phyloP scores from a whole-genome alignment of 2,888 invertebrate species.

The Julus scanicus region DNA sequence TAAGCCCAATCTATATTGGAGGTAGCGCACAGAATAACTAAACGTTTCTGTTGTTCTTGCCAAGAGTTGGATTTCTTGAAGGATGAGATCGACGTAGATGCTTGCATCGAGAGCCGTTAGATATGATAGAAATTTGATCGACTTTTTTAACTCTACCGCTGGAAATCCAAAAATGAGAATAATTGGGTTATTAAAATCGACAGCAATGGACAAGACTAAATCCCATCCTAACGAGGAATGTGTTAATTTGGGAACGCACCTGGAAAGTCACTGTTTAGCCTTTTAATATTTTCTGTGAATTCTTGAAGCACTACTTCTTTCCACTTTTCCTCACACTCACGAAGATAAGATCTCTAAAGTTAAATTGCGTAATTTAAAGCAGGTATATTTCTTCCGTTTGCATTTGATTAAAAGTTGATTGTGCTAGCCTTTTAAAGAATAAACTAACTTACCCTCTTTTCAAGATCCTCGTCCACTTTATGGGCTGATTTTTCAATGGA shows the following conservation, averaged over 20 bases:
- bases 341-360: neutral
- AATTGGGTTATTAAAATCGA: neutral
- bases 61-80: slow-evolving; percentile 50
- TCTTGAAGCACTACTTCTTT: neutral
- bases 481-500: neutral
- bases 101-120: slow-evolving; percentile 44
- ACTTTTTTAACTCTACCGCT: neutral
- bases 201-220: neutral
- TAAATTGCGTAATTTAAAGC: neutral
- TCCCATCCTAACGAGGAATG: neutral
- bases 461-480: neutral
- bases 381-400: neutral
- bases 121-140: slow-evolving; percentile 44
- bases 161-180: neutral
- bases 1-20: neutral
- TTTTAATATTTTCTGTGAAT: slow-evolving; percentile 21
- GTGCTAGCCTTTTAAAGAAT: neutral
- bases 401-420: neutral
- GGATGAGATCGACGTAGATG: slow-evolving; percentile 53
- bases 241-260: neutral
- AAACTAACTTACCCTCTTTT: neutral
- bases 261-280: neutral
- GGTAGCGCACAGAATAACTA: neutral
- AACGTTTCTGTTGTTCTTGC: slow-evolving; percentile 52
- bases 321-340: slow-evolving; percentile 34